Conservation (phyloP, 2,797 vertebrate species). For the Peromyscus nudipes region DNA sequence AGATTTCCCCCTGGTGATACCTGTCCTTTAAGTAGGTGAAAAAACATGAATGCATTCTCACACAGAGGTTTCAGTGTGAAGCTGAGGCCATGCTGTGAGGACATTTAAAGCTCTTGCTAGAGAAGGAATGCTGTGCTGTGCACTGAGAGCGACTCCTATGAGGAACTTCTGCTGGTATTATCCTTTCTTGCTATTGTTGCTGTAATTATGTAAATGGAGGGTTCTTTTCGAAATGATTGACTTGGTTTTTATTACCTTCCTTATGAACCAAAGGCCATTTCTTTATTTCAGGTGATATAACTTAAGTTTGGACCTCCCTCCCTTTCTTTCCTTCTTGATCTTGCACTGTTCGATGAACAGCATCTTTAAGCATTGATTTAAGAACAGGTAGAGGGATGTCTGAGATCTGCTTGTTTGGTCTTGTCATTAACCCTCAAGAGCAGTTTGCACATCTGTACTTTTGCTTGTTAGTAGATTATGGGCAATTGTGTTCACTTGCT, state of each 20-base stretch:
- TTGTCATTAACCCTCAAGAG: not conserved
- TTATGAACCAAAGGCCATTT: not conserved
- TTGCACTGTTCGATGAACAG: not conserved
- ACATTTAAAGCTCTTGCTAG: not conserved
- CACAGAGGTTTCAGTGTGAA: not conserved
- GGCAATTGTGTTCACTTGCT: constrained; percentile 48
- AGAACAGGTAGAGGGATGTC: not conserved
- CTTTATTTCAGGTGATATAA: not conserved
- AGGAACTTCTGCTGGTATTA: not conserved
- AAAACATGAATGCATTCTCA: constrained; percentile 25
- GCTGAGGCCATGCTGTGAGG: not conserved
- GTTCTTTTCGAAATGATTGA: constrained; percentile 15
- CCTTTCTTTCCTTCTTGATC: not conserved
- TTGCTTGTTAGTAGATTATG: constrained; percentile 65
- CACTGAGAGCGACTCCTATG: not conserved
- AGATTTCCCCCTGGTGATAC: not conserved
- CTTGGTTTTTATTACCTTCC: not conserved
- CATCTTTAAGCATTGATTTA: not conserved
- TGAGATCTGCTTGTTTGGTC: not conserved
- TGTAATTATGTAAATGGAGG: not conserved
- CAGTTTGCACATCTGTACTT: constrained; percentile 27
- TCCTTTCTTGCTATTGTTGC: not conserved
- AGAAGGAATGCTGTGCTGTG: not conserved
- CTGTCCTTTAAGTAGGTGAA: constrained; percentile 13
- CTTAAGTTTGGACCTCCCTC: not conserved